Evolutionary conservation across 2,888 invertebrate genomes (phyloP).

Genomic region (Cephus runcator): DNA sequence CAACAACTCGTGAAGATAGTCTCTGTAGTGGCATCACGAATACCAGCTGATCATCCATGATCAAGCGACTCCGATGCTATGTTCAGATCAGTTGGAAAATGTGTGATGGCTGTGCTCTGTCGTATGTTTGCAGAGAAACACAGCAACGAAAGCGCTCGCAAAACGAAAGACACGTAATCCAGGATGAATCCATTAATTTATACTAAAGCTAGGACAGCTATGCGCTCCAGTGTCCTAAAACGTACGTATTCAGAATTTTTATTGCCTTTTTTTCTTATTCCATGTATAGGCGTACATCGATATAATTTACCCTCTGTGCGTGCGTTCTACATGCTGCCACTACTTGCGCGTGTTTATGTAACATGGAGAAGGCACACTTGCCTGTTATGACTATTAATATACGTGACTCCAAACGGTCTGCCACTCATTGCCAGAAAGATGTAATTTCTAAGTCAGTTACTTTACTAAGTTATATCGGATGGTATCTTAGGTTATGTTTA

Average conservation of each 20-base stretch:
- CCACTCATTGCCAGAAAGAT: neutral
- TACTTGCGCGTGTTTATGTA: conserved; percentile 32
- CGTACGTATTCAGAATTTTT: conserved; percentile 41
- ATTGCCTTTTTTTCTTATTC: conserved; percentile 3
- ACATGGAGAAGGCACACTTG: conserved; percentile 23
- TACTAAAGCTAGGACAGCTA: conserved; percentile 44
- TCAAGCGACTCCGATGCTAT: neutral
- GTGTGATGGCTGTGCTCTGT: conserved; percentile 44
- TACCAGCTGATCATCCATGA: conserved; percentile 25
- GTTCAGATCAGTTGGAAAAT: conserved; percentile 26
- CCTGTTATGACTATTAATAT: conserved; percentile 28
- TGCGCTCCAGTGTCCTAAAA: conserved; percentile 43
- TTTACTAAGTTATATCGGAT: neutral
- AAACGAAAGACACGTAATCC: conserved; percentile 25
- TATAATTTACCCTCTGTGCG: conserved; percentile 7
- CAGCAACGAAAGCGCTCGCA: conserved; percentile 26
- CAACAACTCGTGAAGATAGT: neutral
- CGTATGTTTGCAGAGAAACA: conserved; percentile 39
- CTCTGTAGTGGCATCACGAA: neutral
- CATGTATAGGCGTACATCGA: conserved; percentile 2
- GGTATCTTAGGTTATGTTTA: neutral
- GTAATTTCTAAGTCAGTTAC: neutral
- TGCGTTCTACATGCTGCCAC: conserved; percentile 19
- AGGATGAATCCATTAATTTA: conserved; percentile 53
- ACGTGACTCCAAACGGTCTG: conserved; percentile 11